A percentile compares a stretch with the other conserved stretches of the same genome.
Conservation (phyloP, 2,888 invertebrate species). For the Belgica antarctica region DNA sequence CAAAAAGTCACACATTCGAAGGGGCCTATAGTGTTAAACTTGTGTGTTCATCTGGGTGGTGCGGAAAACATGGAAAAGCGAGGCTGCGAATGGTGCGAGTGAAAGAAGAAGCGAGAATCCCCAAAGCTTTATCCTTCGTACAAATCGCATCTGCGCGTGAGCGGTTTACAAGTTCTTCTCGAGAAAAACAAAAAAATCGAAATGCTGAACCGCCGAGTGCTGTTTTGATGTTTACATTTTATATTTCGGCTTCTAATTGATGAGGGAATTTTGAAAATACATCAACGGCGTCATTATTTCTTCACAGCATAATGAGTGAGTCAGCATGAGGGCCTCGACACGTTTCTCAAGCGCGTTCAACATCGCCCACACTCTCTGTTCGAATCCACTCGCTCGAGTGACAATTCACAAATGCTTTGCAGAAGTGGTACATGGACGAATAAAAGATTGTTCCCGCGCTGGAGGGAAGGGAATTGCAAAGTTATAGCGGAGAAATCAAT, state of each 20-base stretch:
- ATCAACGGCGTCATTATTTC: slow-evolving; percentile 5
- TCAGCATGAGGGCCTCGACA: neutral
- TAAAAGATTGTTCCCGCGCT: neutral
- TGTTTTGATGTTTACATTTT: neutral
- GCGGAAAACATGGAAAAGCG: neutral
- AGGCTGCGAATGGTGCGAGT: neutral
- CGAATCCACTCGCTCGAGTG: neutral
- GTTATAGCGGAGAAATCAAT: neutral
- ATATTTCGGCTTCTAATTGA: slow-evolving; percentile 17
- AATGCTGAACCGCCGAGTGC: neutral
- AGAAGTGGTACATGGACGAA: neutral
- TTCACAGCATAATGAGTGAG: neutral
- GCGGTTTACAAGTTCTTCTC: neutral
- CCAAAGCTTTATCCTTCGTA: slow-evolving; percentile 21
- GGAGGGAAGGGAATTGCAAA: slow-evolving; percentile 4
- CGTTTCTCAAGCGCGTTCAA: neutral
- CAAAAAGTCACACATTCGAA: neutral
- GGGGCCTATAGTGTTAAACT: neutral
- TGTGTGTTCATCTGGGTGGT: neutral
- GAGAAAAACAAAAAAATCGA: neutral
- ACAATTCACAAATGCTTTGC: slow-evolving; percentile 1
- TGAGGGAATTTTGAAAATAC: neutral
- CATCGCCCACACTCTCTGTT: neutral
- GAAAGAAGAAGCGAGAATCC: neutral
- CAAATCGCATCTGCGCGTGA: slow-evolving; percentile 41